Conservation (phyloP, 2,113 vertebrate genomes). For the Erythrocercus mccallii region DNA sequence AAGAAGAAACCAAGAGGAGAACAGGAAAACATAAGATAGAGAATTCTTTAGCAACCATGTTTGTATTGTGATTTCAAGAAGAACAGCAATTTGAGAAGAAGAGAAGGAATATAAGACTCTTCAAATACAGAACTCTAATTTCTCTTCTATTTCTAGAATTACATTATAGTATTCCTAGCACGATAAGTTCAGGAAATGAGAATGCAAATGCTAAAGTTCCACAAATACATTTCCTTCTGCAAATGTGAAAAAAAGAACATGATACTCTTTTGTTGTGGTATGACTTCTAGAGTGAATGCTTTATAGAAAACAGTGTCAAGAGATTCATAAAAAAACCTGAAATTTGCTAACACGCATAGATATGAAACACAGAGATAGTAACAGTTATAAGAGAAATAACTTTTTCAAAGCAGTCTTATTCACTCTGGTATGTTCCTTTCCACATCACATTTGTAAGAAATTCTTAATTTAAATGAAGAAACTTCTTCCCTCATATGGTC, state of each 20-base stretch:
- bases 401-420: not conserved
- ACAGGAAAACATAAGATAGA: not conserved
- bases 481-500: fast-evolving
- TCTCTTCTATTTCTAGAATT: not conserved
- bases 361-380: not conserved
- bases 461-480: not conserved
- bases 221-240: not conserved
- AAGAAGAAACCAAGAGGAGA: not conserved
- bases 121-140: not conserved
- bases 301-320: not conserved
- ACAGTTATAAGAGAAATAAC: not conserved
- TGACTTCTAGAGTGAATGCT: not conserved
- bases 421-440: not conserved
- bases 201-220: not conserved
- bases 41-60: not conserved
- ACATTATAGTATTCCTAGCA: not conserved
- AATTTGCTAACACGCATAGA: not conserved
- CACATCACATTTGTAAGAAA: not conserved
- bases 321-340: not conserved
- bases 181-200: not conserved
- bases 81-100: not conserved
- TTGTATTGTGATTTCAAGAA: not conserved
- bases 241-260: not conserved
- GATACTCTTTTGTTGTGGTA: not conserved
- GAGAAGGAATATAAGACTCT: not conserved